Evolutionary conservation across 2,888 invertebrate species (phyloP).

Genomic region (Plebejus anna): DNA sequence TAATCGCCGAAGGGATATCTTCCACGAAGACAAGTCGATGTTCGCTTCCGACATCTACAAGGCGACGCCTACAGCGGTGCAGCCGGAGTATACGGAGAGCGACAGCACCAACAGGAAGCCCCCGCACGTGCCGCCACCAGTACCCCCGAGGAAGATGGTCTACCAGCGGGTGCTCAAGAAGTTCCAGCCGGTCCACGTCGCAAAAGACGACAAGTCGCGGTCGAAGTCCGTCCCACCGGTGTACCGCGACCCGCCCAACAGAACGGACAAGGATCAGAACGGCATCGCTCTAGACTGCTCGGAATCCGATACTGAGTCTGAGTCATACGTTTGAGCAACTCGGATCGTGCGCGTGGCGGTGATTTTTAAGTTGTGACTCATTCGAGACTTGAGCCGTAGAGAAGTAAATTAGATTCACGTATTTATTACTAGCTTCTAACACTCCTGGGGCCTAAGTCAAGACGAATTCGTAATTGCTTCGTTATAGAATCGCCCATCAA

Average conservation of each 20-base stretch:
- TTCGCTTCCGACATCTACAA: slow-evolving; percentile 73
- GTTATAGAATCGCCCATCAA: too few species aligned
- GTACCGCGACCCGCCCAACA: slow-evolving; percentile 67
- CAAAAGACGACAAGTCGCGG: slow-evolving; percentile 76
- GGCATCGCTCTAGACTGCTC: slow-evolving; percentile 68
- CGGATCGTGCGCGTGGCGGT: slow-evolving; percentile 38
- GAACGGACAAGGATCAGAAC: slow-evolving; percentile 58
- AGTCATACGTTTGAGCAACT: slow-evolving; percentile 66
- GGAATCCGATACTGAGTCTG: slow-evolving; percentile 75
- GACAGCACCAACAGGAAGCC: slow-evolving; percentile 65
- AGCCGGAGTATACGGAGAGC: slow-evolving; percentile 61
- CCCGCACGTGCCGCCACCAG: slow-evolving; percentile 80
- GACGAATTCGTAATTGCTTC: too few species aligned
- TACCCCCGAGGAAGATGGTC: slow-evolving; percentile 78
- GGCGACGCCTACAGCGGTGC: slow-evolving; percentile 72
- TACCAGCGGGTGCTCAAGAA: slow-evolving; percentile 79
- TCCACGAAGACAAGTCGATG: slow-evolving; percentile 67
- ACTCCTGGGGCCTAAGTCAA: not conserved
- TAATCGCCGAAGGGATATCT: slow-evolving; percentile 66
- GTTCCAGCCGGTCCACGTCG: slow-evolving; percentile 83
- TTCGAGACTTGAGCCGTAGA: not conserved
- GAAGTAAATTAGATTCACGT: not conserved
- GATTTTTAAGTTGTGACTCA: slow-evolving; percentile 31
- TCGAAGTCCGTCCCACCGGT: slow-evolving; percentile 72
- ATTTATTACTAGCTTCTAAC: not conserved